Evolutionary conservation across 2,113 vertebrate species (phyloP), one percentile per base, ranked within the genome.

Genomic region (Actinemys pallida): DNA sequence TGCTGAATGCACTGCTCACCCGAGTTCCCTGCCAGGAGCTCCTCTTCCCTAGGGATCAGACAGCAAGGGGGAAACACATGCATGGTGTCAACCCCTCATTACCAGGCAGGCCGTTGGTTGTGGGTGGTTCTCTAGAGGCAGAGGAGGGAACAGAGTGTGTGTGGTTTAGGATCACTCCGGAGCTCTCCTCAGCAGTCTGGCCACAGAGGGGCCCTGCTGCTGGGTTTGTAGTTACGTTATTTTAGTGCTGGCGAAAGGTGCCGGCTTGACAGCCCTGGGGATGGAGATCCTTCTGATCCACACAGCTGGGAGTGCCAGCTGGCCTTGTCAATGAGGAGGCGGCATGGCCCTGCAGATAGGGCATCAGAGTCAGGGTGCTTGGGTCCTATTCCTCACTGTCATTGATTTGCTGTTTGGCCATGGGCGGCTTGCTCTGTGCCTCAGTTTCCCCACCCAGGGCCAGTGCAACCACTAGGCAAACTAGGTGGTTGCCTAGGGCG

Each of bases 121-220:
- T 52, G 49, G 27, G 39, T 89, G 24, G 94, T 92, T 90, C 96
- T 94, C 92, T 95, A 93, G 65, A 89, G 88, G 47, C 54, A 93
- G 65, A 82, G 42, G 10, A 81, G 3, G 4, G 4, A 54, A 82
- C 13, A 59, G 27, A 27, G 57, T 29, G 24, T 59, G 22, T 24
- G 39, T 78, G 16, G 52, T 17, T 52, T 35, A 50, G 4, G 5
- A 12, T 83, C 27, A 62, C 39, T 57, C 42, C 10, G 20, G 76
- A 50, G 31, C 22, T 13, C 84, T 12, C 2, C 20, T 5, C 3
- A 78, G 72, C 84, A 88, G 82, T 84, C 1, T 22, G 3, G 42
- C 45, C 22, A 80, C 52, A 13, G 8, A 80, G 35, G 13, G 80
- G 19, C 72, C 84, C 42, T 59, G 62, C 69, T 53, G 25, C 6